Conservation (phyloP, 2,888 invertebrate species). For the Adineta ricciae region DNA sequence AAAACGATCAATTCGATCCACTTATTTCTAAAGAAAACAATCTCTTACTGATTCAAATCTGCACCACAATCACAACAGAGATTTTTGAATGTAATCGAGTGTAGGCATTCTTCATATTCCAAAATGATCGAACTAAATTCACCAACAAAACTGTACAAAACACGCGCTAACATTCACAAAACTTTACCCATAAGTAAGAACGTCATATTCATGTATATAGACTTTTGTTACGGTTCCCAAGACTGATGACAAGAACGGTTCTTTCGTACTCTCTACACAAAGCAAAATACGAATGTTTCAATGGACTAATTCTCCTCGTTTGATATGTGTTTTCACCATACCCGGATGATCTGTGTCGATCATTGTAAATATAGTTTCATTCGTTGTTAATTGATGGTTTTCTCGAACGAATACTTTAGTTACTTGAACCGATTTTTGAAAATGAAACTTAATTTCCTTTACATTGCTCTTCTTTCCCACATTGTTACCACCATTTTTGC, state of each 20-base stretch:
- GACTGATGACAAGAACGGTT: not conserved
- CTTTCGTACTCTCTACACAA: not conserved
- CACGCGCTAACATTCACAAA: too few relatives aligned
- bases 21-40: too few relatives aligned
- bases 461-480: not conserved
- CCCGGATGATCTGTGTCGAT: not conserved
- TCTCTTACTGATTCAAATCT: constrained; percentile 24
- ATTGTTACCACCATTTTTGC: not conserved
- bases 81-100: constrained; percentile 23
- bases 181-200: not conserved
- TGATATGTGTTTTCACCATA: not conserved
- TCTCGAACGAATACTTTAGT: not conserved
- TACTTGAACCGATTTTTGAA: not conserved
- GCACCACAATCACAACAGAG: constrained; percentile 30
- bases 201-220: not conserved
- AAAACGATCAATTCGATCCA: too few relatives aligned
- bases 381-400: not conserved
- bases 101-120: constrained; percentile 28
- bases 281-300: not conserved
- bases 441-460: not conserved
- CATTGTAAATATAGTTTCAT: not conserved
- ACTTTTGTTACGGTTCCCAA: not conserved
- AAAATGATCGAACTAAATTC: constrained; percentile 23
- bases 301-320: too few relatives aligned
- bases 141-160: not conserved